These are phyloP conservation scores for Platygyra sinensis DNA, from an alignment of 64 coral and sea anemone species.

Conservation along the genomic window DNA sequence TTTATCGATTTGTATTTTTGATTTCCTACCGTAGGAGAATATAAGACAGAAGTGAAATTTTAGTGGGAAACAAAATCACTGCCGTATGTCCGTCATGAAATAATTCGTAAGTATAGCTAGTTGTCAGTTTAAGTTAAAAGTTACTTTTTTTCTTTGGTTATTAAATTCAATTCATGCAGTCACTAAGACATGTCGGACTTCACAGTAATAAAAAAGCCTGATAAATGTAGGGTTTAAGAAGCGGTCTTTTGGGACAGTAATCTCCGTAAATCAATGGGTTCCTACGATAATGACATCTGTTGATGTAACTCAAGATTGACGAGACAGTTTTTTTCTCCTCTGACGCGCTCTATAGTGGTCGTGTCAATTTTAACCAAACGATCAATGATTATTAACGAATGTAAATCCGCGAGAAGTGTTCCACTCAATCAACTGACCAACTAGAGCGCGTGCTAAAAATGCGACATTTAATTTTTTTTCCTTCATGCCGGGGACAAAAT, in stretches of 20 bases:
- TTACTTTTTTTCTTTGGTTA: no score
- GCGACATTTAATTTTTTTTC: neutral
- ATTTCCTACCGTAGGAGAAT: no score
- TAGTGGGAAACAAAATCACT: no score
- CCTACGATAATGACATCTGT: neutral
- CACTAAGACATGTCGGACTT: no score
- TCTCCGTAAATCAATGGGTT: constrained; percentile 17
- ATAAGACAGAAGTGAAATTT: no score
- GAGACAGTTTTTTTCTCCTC: neutral
- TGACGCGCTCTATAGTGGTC: neutral
- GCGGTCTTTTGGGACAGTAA: constrained; percentile 10
- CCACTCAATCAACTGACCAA: neutral
- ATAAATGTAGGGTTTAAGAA: no score
- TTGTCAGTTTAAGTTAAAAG: no score
- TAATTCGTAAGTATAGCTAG: no score
- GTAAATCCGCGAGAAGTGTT: neutral
- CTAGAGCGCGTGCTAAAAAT: neutral
- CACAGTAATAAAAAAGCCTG: no score
- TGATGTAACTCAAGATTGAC: neutral
- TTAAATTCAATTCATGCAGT: no score
- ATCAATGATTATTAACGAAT: constrained; percentile 7
- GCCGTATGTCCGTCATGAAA: no score
- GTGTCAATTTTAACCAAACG: constrained; percentile 2
- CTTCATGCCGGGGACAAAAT: neutral
- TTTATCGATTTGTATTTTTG: no score